phyloP scores from a whole-genome alignment of 35 echinoderm and acorn worm genomes.

The Chiridota heheva region DNA sequence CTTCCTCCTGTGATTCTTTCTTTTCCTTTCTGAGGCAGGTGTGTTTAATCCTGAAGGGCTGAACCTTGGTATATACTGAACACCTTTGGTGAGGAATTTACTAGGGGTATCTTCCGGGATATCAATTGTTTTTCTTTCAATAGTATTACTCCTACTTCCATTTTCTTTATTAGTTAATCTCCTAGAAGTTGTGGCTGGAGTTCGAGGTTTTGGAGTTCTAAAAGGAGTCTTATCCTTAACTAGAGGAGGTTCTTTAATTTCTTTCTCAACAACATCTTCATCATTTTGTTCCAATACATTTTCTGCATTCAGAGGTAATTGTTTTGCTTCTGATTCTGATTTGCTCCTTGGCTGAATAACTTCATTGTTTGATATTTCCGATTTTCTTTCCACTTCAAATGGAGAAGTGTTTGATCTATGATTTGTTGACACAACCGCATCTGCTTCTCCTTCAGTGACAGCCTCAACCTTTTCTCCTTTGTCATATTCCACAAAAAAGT shows the following conservation, averaged over 20 bases:
- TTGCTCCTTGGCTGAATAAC: neutral
- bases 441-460: neutral
- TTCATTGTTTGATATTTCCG: neutral
- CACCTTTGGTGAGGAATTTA: constrained; percentile 38
- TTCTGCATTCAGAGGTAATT: neutral
- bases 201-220: neutral
- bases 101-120: constrained; percentile 59
- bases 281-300: neutral
- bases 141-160: no score
- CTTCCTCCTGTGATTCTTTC: constrained; percentile 54
- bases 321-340: neutral
- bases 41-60: no score
- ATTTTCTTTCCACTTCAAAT: constrained; percentile 7
- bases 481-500: constrained; percentile 61
- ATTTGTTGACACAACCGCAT: no score
- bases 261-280: neutral
- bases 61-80: constrained; percentile 52
- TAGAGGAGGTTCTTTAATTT: neutral
- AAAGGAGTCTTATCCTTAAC: neutral
- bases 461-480: neutral
- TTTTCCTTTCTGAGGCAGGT: constrained; percentile 24
- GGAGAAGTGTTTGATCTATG: no score
- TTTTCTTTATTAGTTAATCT: neutral
- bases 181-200: neutral
- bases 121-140: no score